These are phyloP conservation scores for Galaxea fascicularis DNA, from an alignment of 92 coral and sea anemone species.

Conservation along the genomic window DNA sequence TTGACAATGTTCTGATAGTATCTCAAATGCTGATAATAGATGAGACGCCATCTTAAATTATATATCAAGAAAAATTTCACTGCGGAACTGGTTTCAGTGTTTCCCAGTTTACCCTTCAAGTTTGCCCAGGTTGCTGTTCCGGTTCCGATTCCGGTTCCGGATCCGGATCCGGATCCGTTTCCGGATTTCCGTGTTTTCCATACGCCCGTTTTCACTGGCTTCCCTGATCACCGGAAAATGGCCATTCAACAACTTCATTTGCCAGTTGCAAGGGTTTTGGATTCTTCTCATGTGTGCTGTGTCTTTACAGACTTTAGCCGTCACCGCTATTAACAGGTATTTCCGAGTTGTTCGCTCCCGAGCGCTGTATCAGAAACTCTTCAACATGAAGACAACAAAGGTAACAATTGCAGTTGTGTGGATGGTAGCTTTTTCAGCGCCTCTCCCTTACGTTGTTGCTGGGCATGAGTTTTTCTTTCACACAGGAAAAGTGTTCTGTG, in stretches of 20 bases:
- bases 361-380: constrained; percentile 63
- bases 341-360: constrained; percentile 70
- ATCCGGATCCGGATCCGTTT: too few species aligned
- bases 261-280: constrained; percentile 84
- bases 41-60: too few species aligned
- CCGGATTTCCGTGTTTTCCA: too few species aligned
- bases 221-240: constrained; percentile 66
- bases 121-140: too few species aligned
- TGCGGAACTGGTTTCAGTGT: too few species aligned
- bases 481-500: constrained; percentile 79
- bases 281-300: constrained; percentile 78
- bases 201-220: constrained; percentile 63
- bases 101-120: too few species aligned
- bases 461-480: constrained; percentile 75
- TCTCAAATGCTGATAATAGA: too few species aligned
- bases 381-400: constrained; percentile 74
- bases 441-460: constrained; percentile 77
- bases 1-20: too few species aligned
- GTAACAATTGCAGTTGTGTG: constrained; percentile 69
- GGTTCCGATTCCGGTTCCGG: too few species aligned
- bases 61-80: too few species aligned
- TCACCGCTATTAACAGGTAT: constrained; percentile 82
- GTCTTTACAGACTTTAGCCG: constrained; percentile 80
- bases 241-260: constrained; percentile 55
- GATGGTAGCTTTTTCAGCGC: constrained; percentile 75